Conservation (phyloP, 1,140 invertebrate species). For the Brachionus plicatilis region DNA sequence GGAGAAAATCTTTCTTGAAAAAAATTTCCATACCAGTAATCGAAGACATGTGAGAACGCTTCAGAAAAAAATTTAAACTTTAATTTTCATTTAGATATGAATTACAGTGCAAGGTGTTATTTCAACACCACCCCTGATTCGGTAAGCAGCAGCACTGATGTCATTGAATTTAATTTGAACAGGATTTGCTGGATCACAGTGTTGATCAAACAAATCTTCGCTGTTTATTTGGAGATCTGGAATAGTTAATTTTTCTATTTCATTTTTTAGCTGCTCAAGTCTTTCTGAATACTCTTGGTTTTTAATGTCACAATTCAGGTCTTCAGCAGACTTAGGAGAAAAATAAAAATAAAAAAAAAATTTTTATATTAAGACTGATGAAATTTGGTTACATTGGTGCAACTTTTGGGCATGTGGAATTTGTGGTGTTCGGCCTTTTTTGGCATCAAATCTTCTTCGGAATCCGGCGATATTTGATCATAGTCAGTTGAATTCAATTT, state of each 20-base stretch:
- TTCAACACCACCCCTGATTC: constrained; percentile 74
- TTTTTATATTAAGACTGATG: too few species aligned
- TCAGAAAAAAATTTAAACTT: neutral
- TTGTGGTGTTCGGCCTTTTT: neutral
- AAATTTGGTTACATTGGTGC: neutral
- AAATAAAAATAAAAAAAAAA: neutral
- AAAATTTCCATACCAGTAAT: constrained; percentile 75
- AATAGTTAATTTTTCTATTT: constrained; percentile 8
- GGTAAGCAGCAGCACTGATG: constrained; percentile 78
- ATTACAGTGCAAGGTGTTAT: constrained; percentile 76
- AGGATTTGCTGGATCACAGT: constrained; percentile 72
- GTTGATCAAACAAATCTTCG: constrained; percentile 61
- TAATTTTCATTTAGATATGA: constrained; percentile 34
- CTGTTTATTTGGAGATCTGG: constrained; percentile 7
- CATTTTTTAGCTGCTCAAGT: neutral
- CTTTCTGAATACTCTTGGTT: constrained; percentile 19
- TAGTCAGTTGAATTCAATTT: neutral
- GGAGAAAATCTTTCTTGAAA: constrained; percentile 86
- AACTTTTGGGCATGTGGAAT: neutral
- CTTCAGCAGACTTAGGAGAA: neutral
- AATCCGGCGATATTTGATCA: neutral
- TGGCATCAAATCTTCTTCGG: neutral
- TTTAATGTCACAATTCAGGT: neutral
- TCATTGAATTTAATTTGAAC: constrained; percentile 73
- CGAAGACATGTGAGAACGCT: constrained; percentile 67